Base-by-base conservation (phyloP, 2,797 vertebrate species). In the Apogon talboti region DNA sequence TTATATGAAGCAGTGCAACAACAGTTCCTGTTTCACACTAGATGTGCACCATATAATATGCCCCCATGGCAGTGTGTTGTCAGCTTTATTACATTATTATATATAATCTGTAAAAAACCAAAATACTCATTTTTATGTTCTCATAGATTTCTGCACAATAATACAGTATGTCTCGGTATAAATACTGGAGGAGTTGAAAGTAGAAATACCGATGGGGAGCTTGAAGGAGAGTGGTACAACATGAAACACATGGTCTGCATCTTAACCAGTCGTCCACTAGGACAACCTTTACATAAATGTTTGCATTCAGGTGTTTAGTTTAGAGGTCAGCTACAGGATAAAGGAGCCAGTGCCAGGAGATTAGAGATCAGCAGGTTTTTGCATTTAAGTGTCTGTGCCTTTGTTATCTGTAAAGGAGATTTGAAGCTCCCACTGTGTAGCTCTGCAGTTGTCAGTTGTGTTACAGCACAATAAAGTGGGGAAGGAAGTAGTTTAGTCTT, bases 391-490 rank as follows among this genome's bases (percentile, higher is more conserved):
- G 24, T 14, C 56, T 66, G 19, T 43, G 19, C 51, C 42, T 67
- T 68, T 59, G 49, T 56, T 13, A 75, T 38, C 66, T 55, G 74
- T 84, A 70, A 70, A 66, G 47, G 62, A 79, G 45, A 59, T 49
- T 45, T 73, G 77, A 47, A 46, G 45, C 62, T 24, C 50, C 47
- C 50, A 53, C 56, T 74, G 53, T 58, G 33, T 76, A 57, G 43
- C 69, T 76, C 76, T 61, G 55, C 71, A 76, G 74, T 66, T 55
- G 79, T 76, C 64, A n/a, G 69, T 65, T 84, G 80, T 77, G 77
- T 84, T 78, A 68, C 48, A 53, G 53, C 45, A 65, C 62, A 66
- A 74, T 78, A 45, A 59, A 59, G 30, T 60, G 54, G 37, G 41
- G 40, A 57, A 43, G 44, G 66, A 30, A 54, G 43, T 56, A 53